phyloP scores from a whole-genome alignment of 2,888 invertebrate species.

The Orthosia cruda region DNA sequence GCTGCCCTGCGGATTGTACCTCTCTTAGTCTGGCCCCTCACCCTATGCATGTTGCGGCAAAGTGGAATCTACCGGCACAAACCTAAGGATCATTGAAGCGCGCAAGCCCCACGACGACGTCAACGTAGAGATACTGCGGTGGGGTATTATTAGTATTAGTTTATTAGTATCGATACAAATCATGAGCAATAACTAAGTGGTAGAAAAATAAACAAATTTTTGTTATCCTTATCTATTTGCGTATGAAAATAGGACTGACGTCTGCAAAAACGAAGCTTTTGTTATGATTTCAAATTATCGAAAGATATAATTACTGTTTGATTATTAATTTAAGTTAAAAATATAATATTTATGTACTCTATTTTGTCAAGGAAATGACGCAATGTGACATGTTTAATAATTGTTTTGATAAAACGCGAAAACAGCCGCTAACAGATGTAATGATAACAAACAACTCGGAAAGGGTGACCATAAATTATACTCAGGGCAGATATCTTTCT shows the following conservation, averaged over 20 bases:
- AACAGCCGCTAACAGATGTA: slow-evolving; percentile 20
- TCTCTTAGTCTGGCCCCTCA: too few relatives aligned
- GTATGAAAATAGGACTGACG: slow-evolving; percentile 19
- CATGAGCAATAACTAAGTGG: not conserved
- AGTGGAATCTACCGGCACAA: too few relatives aligned
- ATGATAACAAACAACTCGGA: slow-evolving; percentile 30
- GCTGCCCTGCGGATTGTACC: too few relatives aligned
- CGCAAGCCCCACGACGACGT: too few relatives aligned
- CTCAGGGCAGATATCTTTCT: too few relatives aligned
- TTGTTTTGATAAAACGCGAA: slow-evolving; percentile 46
- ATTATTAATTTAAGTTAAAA: not conserved
- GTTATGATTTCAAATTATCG: not conserved
- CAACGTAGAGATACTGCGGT: too few relatives aligned
- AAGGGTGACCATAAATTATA: slow-evolving; percentile 37
- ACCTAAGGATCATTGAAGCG: too few relatives aligned
- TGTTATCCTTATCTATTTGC: not conserved
- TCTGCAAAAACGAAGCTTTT: not conserved
- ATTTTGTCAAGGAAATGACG: slow-evolving; percentile 42
- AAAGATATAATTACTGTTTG: slow-evolving; percentile 9
- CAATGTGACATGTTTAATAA: slow-evolving; percentile 40
- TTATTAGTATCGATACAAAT: not conserved
- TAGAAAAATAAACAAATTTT: not conserved
- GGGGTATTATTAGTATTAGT: too few relatives aligned
- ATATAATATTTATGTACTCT: not conserved
- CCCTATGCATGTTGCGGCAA: too few relatives aligned